Base-by-base conservation (phyloP, 2,113 vertebrate genomes). In the Bufo gargarizans region DNA sequence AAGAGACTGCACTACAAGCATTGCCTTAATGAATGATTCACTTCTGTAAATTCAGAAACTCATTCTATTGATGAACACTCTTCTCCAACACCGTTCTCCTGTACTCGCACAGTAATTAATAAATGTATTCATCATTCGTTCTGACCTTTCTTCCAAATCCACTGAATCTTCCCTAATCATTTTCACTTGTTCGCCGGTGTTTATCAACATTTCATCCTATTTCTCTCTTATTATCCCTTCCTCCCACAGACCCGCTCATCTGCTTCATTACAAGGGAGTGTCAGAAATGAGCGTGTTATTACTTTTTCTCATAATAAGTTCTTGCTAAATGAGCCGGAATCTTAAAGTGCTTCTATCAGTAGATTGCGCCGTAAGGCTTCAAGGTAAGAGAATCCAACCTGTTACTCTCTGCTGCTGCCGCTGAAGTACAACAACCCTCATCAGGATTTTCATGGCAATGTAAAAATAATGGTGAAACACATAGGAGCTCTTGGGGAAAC, bases 11-110 rank as follows among this genome's bases (percentile, higher is more conserved):
- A 47, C n/a, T 67, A 69, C 61, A 72, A 69, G 63, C 33, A 56
- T 19, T 81, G 77, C 53, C 13, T n/a, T 81, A 87, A 87, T 87
- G 77, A 81, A 81, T 81, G 86, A 80, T 80, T 87, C 77, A 72
- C 86, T 65, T 80, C 49, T 47, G 19, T 13, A 58, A 45, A 71
- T 71, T 20, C 43, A 47, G 50, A 72, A 80, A 81, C 53, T 33
- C 85, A 86, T 86, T 86, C 49, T 33, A 3, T 12, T 67, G 81
- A 69, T 53, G 61, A 83, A 69, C 81, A 53, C 17, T 65, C 69
- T 65, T 74, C 55, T 61, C 10, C 67, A 74, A 17, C 43, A 43
- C 50, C 45, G 12, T 69, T 67, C 76, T 71, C 63, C 56, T 81
- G 49, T 71, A 50, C 50, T 33, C 2, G 59, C 50, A n/a, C 33